A percentile compares a stretch with the other conserved stretches of the same genome.
phyloP scores from a whole-genome alignment of 2,888 invertebrate species.

The Scaptodrosophila latifasciaeformis region DNA sequence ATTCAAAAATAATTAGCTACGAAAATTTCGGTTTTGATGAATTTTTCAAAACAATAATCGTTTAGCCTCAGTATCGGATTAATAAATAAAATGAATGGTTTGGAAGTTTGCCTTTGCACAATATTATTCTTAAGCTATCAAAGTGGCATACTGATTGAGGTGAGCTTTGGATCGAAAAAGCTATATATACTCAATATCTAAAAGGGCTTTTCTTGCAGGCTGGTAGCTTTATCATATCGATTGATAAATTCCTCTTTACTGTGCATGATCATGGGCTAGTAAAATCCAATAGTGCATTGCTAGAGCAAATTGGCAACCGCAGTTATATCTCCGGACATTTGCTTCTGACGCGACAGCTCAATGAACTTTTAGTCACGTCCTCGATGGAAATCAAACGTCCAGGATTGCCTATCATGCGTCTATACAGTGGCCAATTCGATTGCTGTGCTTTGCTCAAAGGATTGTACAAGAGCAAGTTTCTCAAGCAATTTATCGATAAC shows the following conservation, averaged over 20 bases:
- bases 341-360: conserved; percentile 17
- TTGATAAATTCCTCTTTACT: conserved; percentile 17
- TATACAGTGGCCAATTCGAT: conserved; percentile 38
- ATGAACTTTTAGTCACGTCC: conserved; percentile 18
- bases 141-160: no score
- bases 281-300: no score
- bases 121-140: no score
- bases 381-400: conserved; percentile 33
- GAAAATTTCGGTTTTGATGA: no score
- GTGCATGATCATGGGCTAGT: conserved; percentile 26
- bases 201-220: no score
- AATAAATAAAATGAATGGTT: no score
- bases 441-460: conserved; percentile 32
- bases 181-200: no score
- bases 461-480: conserved; percentile 40
- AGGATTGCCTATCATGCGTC: conserved; percentile 23
- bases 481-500: conserved; percentile 20
- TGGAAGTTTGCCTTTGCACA: conserved; percentile 12
- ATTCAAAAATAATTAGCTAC: no score
- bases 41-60: no score
- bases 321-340: conserved; percentile 48
- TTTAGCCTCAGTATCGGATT: no score
- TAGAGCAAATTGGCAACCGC: conserved; percentile 43
- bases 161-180: no score
- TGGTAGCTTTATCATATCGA: background rate